Conservation (phyloP, 2,113 vertebrate genomes). For the Neofelis nebulosa region DNA sequence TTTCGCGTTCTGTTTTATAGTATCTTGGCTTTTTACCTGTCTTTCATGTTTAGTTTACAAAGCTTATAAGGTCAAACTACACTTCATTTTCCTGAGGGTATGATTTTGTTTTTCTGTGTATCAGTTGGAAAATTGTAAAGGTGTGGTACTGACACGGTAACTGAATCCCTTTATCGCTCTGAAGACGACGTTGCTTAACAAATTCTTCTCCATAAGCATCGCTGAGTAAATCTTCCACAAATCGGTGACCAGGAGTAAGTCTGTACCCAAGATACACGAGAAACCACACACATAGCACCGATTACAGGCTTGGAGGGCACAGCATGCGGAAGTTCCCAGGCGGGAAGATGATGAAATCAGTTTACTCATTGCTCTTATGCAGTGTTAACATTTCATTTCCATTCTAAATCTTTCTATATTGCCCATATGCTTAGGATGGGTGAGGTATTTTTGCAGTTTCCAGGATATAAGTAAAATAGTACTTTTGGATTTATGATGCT, state of each 20-base stretch:
- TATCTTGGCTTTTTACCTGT: background rate
- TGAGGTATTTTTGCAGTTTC: slow-evolving; percentile 52
- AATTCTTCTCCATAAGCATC: background rate
- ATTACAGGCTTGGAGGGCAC: background rate
- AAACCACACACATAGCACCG: background rate
- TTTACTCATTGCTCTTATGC: slow-evolving; percentile 4
- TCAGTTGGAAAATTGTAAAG: background rate
- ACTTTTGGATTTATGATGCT: slow-evolving; percentile 34
- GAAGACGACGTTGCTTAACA: background rate
- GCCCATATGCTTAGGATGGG: slow-evolving; percentile 52
- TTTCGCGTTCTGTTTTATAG: background rate
- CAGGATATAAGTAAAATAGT: slow-evolving; percentile 48
- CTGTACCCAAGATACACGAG: background rate
- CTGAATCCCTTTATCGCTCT: background rate
- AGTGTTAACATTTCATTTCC: slow-evolving; percentile 10
- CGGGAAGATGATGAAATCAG: background rate
- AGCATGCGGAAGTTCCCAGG: background rate
- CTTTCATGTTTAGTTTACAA: background rate
- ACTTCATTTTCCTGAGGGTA: background rate
- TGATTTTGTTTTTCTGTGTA: background rate
- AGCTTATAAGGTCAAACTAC: background rate
- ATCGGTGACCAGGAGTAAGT: background rate
- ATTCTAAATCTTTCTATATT: slow-evolving; percentile 34
- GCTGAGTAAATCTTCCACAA: background rate
- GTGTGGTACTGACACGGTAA: background rate